phyloP scores from a whole-genome alignment of 1,140 invertebrate species.

The Nixonia krombeini region DNA sequence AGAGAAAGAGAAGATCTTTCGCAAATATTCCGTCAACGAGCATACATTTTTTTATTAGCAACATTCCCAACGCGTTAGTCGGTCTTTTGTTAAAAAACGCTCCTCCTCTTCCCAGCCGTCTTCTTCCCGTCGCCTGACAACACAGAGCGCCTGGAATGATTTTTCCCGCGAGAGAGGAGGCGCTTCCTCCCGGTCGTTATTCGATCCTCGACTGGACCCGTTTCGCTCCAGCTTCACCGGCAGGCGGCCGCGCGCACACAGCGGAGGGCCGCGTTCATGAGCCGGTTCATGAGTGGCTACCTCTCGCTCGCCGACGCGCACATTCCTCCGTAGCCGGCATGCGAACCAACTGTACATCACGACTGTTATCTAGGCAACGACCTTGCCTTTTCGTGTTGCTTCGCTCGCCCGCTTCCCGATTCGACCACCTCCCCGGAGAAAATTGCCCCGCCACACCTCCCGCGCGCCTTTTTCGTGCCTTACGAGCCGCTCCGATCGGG shows the following conservation, averaged over 20 bases:
- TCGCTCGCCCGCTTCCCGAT: neutral
- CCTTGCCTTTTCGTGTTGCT: slow-evolving; percentile 50
- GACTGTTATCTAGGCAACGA: slow-evolving; percentile 66
- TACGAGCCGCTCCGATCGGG: no score
- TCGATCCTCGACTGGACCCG: neutral
- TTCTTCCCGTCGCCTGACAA: no score
- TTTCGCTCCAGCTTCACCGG: neutral
- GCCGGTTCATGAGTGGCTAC: neutral
- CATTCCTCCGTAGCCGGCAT: slow-evolving; percentile 27
- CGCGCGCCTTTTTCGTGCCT: no score
- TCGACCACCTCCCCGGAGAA: no score
- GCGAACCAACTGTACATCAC: slow-evolving; percentile 60
- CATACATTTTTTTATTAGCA: no score
- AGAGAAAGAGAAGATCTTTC: no score
- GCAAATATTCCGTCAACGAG: no score
- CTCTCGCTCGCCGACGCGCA: neutral
- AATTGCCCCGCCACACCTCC: neutral
- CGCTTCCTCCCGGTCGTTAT: neutral
- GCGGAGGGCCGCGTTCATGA: neutral
- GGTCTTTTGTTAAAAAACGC: no score
- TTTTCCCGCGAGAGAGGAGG: no score
- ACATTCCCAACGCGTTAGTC: no score
- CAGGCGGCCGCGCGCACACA: neutral
- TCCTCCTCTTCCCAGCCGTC: no score
- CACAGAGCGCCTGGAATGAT: no score